Percentiles rank a stretch among this genome's conserved stretches.
These are phyloP conservation scores for Prunella himalayana DNA, from an alignment of 2,113 vertebrate genomes.

Conservation along the genomic window DNA sequence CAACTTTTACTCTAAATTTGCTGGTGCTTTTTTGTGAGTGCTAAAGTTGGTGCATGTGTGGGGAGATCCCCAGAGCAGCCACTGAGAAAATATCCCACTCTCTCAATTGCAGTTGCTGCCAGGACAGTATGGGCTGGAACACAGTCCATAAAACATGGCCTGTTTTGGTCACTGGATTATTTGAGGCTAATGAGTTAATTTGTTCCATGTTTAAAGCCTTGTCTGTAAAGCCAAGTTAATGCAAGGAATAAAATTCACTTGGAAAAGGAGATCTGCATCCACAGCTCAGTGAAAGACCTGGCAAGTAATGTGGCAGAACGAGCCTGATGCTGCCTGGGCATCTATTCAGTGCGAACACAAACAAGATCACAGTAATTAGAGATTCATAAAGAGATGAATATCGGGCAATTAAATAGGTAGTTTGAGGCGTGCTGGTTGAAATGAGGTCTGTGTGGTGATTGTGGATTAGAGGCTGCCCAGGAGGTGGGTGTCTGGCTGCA, in stretches of 20 bases:
- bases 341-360: neutral
- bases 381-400: neutral
- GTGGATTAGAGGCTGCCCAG: neutral
- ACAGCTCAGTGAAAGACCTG: neutral
- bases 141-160: neutral
- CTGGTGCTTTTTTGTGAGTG: neutral
- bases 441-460: neutral
- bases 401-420: neutral
- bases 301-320: neutral
- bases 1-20: neutral
- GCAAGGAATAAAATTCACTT: neutral
- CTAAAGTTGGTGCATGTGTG: fast-evolving
- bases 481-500: neutral
- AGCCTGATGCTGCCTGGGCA: neutral
- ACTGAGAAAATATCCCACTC: neutral
- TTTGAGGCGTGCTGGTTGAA: neutral
- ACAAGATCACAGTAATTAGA: neutral
- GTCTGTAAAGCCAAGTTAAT: neutral
- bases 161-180: neutral
- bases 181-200: neutral
- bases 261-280: neutral
- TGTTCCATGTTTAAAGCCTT: neutral
- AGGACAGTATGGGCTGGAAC: neutral
- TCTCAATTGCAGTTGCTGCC: neutral
- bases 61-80: neutral